These are phyloP conservation scores for Garrulus glandarius DNA, from an alignment of 2,797 vertebrate species.

Conservation along the genomic window DNA sequence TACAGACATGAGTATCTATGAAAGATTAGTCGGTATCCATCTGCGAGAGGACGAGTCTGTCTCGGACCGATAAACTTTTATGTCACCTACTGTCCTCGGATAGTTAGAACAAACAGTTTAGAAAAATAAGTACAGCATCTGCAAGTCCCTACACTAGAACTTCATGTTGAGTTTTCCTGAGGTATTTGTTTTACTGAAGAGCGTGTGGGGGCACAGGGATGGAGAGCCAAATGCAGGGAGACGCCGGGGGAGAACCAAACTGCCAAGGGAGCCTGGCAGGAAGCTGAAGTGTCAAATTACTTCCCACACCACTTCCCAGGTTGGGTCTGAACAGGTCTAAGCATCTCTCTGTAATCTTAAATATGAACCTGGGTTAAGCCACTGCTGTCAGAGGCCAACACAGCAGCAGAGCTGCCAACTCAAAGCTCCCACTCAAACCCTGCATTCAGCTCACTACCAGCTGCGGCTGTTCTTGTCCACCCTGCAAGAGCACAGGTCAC, in stretches of 20 bases:
- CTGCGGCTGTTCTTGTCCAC: rapidly evolving
- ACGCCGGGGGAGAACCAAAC: neutral
- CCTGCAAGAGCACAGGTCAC: neutral
- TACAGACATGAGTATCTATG: neutral
- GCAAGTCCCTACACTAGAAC: conserved; percentile 51
- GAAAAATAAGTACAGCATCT: conserved; percentile 54
- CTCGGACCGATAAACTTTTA: neutral
- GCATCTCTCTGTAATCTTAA: neutral
- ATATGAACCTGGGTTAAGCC: neutral
- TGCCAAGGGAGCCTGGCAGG: neutral
- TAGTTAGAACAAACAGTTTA: conserved; percentile 19
- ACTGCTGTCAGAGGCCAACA: neutral
- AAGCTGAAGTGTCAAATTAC: neutral
- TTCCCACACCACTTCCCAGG: neutral
- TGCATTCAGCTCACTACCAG: neutral
- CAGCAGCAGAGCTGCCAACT: neutral
- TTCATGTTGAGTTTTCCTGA: conserved; percentile 67
- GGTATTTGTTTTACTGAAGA: conserved; percentile 48
- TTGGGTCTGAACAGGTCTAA: neutral
- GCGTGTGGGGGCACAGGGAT: neutral
- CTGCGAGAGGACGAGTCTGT: neutral
- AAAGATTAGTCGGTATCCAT: neutral
- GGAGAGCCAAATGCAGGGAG: neutral
- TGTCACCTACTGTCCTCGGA: neutral
- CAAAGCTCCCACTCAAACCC: neutral